These are phyloP conservation scores for Chamaetylas fuelleborni DNA, from an alignment of 2,113 vertebrate genomes.

Conservation along the genomic window DNA sequence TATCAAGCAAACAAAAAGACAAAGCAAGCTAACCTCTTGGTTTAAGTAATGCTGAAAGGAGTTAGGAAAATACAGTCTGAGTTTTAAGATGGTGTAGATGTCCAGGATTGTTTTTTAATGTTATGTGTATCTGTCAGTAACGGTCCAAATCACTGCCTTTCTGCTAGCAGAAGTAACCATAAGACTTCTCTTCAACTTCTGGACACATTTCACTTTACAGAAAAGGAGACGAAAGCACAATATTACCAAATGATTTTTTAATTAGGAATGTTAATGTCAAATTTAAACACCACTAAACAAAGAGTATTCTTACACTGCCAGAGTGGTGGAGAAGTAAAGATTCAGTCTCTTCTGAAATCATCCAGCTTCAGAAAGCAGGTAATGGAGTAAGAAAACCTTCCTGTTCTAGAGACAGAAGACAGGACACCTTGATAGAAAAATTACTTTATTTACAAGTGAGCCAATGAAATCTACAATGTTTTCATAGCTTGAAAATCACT, in stretches of 20 bases:
- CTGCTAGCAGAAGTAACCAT: background rate
- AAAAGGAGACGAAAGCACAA: background rate
- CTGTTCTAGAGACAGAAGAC: background rate
- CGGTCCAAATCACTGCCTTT: background rate
- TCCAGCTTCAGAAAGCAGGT: background rate
- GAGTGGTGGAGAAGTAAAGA: background rate
- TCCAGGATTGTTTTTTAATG: background rate
- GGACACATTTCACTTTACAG: background rate
- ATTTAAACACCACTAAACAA: background rate
- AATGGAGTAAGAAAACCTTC: background rate
- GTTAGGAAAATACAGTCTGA: background rate
- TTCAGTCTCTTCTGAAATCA: background rate
- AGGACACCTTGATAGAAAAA: background rate
- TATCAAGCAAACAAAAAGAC: background rate
- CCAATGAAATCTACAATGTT: background rate
- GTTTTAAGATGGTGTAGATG: background rate
- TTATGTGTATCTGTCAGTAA: background rate
- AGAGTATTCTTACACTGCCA: background rate
- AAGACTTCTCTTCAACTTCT: background rate
- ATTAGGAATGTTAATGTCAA: background rate
- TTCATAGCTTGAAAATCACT: background rate
- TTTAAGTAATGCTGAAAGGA: background rate
- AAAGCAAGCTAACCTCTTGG: background rate
- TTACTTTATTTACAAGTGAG: background rate
- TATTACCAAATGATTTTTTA: background rate